Percentiles rank a stretch among this genome's conserved stretches.
Conservation (phyloP, 2,113 vertebrate genomes). For the Nycticebus coucang region DNA sequence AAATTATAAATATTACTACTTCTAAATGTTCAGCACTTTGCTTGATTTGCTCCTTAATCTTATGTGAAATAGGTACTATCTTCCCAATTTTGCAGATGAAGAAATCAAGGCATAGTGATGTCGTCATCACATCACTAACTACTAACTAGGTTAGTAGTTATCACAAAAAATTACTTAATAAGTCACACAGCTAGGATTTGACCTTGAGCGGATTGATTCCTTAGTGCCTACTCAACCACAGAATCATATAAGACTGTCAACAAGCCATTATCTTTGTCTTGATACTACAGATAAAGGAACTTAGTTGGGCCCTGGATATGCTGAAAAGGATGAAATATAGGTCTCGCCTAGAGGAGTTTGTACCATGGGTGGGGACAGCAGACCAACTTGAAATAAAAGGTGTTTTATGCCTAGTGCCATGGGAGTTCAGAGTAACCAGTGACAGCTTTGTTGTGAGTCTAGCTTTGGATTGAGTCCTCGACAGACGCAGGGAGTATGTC, state of each 20-base stretch:
- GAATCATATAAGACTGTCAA: neutral
- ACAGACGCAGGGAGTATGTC: neutral
- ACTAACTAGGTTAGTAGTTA: neutral
- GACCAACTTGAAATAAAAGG: neutral
- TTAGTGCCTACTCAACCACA: neutral
- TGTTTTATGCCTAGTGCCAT: neutral
- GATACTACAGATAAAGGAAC: neutral
- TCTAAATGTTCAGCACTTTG: constrained; percentile 9
- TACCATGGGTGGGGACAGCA: neutral
- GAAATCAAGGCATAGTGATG: constrained; percentile 18
- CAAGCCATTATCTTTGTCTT: neutral
- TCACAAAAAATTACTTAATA: constrained; percentile 16
- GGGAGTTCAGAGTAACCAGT: neutral
- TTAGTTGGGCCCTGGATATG: neutral
- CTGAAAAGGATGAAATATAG: neutral
- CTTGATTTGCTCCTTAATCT: constrained; percentile 34
- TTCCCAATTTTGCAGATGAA: neutral
- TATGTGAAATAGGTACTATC: neutral
- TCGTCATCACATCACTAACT: neutral
- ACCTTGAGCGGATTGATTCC: neutral
- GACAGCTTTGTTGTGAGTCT: constrained; percentile 36
- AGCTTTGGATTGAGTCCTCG: neutral
- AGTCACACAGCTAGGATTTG: neutral
- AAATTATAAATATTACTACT: neutral
- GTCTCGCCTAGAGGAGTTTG: neutral